Percentiles rank a stretch among this genome's conserved stretches.
Conservation (phyloP, 2,797 vertebrate genomes). For the Coreius guichenoti region DNA sequence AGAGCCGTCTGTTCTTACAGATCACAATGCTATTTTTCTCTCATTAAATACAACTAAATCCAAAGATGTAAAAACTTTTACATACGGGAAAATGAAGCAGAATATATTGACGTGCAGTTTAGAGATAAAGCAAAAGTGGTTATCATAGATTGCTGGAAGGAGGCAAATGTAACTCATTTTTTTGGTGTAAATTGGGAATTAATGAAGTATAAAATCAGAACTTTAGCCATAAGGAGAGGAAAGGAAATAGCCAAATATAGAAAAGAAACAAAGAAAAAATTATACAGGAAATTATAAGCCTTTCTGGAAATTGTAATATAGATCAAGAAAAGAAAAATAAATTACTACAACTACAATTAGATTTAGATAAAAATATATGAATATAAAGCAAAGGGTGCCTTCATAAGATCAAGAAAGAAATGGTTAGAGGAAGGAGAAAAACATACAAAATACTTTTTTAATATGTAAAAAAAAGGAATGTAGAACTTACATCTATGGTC, state of each 20-base stretch:
- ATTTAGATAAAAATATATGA: neutral
- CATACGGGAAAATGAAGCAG: no score
- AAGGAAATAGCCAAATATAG: no score
- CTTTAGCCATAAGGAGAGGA: neutral
- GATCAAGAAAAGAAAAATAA: neutral
- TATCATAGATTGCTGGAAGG: neutral
- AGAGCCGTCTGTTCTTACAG: no score
- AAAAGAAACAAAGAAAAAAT: neutral
- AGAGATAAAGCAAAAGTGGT: neutral
- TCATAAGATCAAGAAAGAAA: neutral
- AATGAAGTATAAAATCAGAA: neutral
- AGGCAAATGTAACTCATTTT: neutral
- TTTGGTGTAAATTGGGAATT: neutral
- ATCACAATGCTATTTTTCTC: no score
- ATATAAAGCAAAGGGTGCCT: neutral
- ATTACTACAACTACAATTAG: neutral
- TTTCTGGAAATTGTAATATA: slow-evolving; percentile 5
- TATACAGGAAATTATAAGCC: neutral
- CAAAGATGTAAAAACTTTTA: no score
- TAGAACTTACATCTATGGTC: neutral
- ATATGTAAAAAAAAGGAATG: neutral
- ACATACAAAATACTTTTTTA: neutral
- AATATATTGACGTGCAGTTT: neutral
- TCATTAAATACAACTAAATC: no score
- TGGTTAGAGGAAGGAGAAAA: neutral